A percentile compares a stretch with the other conserved stretches of the same genome.
phyloP scores from a whole-genome alignment of 30 jellyfish, hydroid and myxozoan genomes.

The Aurelia coerulea region DNA sequence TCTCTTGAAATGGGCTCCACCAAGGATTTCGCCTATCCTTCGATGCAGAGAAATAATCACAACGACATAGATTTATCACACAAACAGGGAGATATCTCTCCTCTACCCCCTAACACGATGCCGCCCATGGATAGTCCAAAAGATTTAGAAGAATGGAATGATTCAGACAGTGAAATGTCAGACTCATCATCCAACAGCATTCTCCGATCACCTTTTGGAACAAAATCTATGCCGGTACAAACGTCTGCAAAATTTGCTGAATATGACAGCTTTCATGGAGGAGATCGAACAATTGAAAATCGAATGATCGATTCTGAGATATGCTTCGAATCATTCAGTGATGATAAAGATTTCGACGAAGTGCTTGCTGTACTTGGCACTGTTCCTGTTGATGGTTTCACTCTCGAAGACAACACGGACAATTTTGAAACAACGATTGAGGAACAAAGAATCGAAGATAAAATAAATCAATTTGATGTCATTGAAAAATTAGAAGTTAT shows the following conservation, averaged over 20 bases:
- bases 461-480: too few relatives aligned
- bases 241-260: neutral
- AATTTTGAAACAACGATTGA: too few relatives aligned
- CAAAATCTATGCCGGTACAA: neutral
- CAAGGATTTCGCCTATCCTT: neutral
- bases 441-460: too few relatives aligned
- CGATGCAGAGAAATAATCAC: neutral
- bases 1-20: neutral
- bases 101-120: neutral
- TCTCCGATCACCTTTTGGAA: constrained; percentile 17
- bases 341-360: neutral
- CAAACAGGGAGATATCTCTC: neutral
- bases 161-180: constrained; percentile 18
- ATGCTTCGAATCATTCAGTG: neutral
- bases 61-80: neutral
- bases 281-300: neutral
- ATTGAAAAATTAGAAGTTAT: too few relatives aligned
- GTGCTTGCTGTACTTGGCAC: neutral
- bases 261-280: neutral
- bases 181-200: constrained; percentile 4
- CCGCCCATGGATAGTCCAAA: neutral
- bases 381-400: neutral
- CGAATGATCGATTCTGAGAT: too few relatives aligned
- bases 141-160: neutral
- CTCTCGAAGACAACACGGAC: too few relatives aligned